These are phyloP conservation scores for Botia almorhae DNA, from an alignment of 2,797 vertebrate species.

Conservation along the genomic window DNA sequence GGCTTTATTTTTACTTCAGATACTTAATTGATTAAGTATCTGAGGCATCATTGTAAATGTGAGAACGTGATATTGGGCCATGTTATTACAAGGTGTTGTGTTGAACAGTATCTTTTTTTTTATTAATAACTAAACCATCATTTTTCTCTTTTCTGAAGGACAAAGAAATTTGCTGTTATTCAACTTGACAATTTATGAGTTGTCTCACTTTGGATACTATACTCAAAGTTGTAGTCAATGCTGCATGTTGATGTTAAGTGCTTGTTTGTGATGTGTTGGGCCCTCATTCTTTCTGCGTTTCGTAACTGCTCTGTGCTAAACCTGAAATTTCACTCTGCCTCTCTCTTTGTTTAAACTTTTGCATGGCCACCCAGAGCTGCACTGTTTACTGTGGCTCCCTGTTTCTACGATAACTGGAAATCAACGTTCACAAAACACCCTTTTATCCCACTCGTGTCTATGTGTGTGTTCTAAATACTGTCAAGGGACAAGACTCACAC, in stretches of 20 bases:
- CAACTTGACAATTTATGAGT: neutral
- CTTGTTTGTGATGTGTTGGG: conserved; percentile 49
- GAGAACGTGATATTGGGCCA: too few relatives aligned
- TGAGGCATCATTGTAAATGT: too few relatives aligned
- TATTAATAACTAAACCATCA: too few relatives aligned
- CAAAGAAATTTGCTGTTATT: neutral
- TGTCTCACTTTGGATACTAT: neutral
- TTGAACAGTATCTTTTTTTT: too few relatives aligned
- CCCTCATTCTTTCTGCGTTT: conserved; percentile 41
- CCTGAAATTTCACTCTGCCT: conserved; percentile 37
- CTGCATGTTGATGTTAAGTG: conserved; percentile 13
- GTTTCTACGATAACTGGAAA: conserved; percentile 63
- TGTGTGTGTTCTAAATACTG: conserved; percentile 65
- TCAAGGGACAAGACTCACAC: conserved; percentile 55
- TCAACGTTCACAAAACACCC: conserved; percentile 52
- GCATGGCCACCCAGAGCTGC: conserved; percentile 61
- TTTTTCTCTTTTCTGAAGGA: neutral
- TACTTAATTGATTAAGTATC: too few relatives aligned
- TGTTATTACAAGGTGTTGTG: too few relatives aligned
- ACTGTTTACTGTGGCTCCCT: conserved; percentile 57
- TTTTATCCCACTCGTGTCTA: conserved; percentile 61
- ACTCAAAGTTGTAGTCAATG: neutral
- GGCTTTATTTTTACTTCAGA: too few relatives aligned
- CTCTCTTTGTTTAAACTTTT: conserved; percentile 59
- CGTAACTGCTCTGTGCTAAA: conserved; percentile 32